Evolutionary conservation across 2,888 invertebrate species (phyloP), one percentile per base, ranked within the genome.

Genomic region (Pycnomerus fuliginosus): DNA sequence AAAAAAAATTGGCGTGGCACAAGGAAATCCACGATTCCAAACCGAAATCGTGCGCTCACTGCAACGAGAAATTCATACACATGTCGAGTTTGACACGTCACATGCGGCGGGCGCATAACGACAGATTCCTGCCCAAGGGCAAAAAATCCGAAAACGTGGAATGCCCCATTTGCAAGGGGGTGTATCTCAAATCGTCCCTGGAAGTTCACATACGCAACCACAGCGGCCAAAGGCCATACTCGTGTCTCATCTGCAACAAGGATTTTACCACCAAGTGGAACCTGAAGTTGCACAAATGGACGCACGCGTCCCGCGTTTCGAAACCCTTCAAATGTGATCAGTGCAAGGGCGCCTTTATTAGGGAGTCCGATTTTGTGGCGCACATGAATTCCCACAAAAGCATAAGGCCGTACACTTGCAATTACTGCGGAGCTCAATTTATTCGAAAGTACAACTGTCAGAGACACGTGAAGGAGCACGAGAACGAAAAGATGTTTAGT

Each of bases 211-310:
- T 91, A 69, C 79, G 81, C 13, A 87, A 87, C 33, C 92, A 92
- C 74, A 82, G 80, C 55, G 84, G 88, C 50, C 78, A 83, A 67
- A 78, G 83, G 39, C 88, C 89, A n/a, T 86, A 80, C 74, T 76
- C 82, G 45, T 93, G 93, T 72, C 77, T 83, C 37, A 83, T 91
- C 38, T 92, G 93, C 74, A 87, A 83, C 65, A 91, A 90, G 68
- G 78, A 83, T 16, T 92, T 92, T 74, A 86, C 87, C 56, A 91
- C 91, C 55, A 90, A 90, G 69, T 92, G 91, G 88, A 92, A 92
- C 74, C 77, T 92, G 35, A 89, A 90, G 67, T 79, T 90, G 56
- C 92, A 93, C 74, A 84, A 86, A 54, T 91, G 91, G 91, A 90
- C 89, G 34, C 92, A 93, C 73, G 85, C 86, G 40, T 84, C 85